phyloP scores from a whole-genome alignment of 23 tunicate species.

The Styela clava region DNA sequence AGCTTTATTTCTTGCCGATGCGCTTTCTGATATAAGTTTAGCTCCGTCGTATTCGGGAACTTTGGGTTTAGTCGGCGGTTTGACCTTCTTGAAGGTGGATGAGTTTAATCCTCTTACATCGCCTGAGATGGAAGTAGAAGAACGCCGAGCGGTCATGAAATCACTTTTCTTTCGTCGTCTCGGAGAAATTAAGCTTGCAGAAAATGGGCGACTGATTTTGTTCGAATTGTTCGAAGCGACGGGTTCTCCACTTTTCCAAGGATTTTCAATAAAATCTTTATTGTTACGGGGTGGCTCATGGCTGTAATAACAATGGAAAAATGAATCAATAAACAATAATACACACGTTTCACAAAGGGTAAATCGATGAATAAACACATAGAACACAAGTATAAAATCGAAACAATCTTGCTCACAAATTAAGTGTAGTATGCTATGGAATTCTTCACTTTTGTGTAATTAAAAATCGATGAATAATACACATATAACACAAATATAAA shows the following conservation, averaged over 20 bases:
- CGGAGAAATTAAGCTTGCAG: slow-evolving; percentile 8
- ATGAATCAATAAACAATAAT: background rate
- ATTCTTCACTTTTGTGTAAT: too few relatives aligned
- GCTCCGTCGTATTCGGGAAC: slow-evolving; percentile 28
- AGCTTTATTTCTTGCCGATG: slow-evolving; percentile 10
- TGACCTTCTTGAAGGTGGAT: slow-evolving; percentile 9
- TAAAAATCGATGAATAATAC: too few relatives aligned
- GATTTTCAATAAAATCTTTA: background rate
- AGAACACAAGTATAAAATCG: too few relatives aligned
- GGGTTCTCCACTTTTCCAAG: background rate
- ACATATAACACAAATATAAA: too few relatives aligned
- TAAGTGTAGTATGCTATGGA: too few relatives aligned
- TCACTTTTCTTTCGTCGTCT: background rate
- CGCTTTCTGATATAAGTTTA: slow-evolving; percentile 26
- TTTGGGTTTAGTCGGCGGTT: background rate
- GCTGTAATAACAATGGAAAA: background rate
- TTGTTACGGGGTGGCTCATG: background rate
- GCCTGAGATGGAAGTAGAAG: background rate
- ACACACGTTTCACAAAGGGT: too few relatives aligned
- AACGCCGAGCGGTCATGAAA: slow-evolving; percentile 7
- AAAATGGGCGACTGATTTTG: slow-evolving; percentile 9
- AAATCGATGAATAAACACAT: too few relatives aligned
- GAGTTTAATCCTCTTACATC: background rate
- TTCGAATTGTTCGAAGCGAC: background rate
- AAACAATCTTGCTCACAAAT: too few relatives aligned